Evolutionary conservation across 2,797 vertebrate genomes (phyloP), one percentile per base, ranked within the genome.

Genomic region (Macropodus opercularis): DNA sequence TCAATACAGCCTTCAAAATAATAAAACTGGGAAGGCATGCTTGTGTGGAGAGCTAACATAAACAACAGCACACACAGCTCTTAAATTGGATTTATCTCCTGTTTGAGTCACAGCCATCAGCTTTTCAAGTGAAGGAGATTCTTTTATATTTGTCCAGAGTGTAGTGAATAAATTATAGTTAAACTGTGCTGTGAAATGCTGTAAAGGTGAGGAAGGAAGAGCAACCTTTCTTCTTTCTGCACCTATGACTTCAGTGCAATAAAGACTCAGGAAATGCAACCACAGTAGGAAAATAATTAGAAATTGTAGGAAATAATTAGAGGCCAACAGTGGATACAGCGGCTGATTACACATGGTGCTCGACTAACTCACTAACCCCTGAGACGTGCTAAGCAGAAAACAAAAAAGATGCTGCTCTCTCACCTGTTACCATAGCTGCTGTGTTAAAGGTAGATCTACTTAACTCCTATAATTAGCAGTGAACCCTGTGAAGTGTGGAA

Each of bases 1-100:
- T 71, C 67, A 43, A 81, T 86, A 61, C 23, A 66, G 64, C 54
- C 31, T 52, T 64, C 23, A 63, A 66, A 77, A 72, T 50, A 67
- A 42, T 42, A 8, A 35, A 46, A 38, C 14, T 12, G 10, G 13
- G 6, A 49, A n/a, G 13, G 19, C 38, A 47, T 31, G 31, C 18
- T 3, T 46, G 32, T 35, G 48, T 18, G 4, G 34, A 14, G 38
- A 26, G 53, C 40, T 46, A 26, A 66, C 36, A 52, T 17, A 52
- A 69, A 26, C 9, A 59, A 48, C n/a, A 56, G 21, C 29, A 18
- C 34, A 22, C 19, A 21, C 12, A 8, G 7, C 27, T 39, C 49
- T 55, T 50, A 34, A 62, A 47, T 15, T 26, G 13, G 6, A 17
- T 19, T 47, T 51, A 11, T 5, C 47, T 64, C 35, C 24, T 38